Conservation (phyloP, 2,113 vertebrate species). For the Phoenicopterus ruber region DNA sequence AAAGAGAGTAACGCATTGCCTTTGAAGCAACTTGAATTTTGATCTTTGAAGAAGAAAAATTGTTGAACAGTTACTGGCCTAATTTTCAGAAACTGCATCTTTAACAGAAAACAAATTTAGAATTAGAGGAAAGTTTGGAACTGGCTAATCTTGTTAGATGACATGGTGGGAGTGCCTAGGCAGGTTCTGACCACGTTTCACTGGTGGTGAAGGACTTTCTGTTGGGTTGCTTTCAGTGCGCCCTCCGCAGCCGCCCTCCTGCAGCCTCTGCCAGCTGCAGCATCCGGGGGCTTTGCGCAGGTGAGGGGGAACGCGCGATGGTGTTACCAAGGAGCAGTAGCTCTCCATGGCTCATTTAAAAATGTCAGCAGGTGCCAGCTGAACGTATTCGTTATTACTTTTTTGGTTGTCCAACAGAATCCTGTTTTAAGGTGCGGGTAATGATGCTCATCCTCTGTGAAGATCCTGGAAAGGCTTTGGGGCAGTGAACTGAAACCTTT, state of each 20-base stretch:
- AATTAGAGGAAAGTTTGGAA: background rate
- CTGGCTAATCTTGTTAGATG: background rate
- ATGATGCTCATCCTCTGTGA: background rate
- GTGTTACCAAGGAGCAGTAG: background rate
- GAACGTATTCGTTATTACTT: background rate
- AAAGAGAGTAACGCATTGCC: background rate
- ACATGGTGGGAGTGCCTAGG: background rate
- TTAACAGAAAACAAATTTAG: background rate
- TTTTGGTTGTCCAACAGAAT: background rate
- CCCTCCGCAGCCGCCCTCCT: fast-evolving
- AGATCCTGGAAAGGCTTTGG: background rate
- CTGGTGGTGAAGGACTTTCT: background rate
- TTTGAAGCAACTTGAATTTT: background rate
- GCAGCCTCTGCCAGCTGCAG: background rate
- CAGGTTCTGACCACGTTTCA: background rate
- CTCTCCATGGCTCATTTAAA: background rate
- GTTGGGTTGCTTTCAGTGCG: background rate
- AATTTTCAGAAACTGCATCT: background rate
- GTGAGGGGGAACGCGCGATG: background rate
- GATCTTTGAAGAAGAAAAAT: background rate
- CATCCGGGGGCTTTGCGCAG: background rate
- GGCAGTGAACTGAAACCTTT: background rate
- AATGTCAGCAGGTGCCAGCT: background rate
- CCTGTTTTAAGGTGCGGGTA: background rate
- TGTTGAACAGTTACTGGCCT: background rate